Conservation (phyloP, 2,797 vertebrate species). For the Peromyscus eremicus region DNA sequence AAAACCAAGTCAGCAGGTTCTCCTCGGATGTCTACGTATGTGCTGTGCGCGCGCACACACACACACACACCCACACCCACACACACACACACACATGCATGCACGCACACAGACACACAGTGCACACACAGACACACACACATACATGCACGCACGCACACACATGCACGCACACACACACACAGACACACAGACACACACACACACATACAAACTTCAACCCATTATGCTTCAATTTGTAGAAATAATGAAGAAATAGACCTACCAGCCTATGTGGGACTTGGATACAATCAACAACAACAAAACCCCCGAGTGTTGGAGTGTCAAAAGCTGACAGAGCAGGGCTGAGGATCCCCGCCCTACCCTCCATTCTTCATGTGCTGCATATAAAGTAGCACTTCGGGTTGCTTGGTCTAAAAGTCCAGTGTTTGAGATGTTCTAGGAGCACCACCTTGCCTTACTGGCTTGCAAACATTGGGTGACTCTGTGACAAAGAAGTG, state of each 20-base stretch:
- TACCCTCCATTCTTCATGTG: not conserved
- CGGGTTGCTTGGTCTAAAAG: not conserved
- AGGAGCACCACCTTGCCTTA: too few species aligned
- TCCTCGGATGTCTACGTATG: not conserved
- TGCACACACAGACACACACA: not conserved
- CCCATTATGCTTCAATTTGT: not conserved
- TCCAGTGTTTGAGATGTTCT: not conserved
- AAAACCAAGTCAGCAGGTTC: too few species aligned
- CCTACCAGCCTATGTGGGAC: not conserved
- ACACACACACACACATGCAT: not conserved
- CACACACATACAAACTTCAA: not conserved
- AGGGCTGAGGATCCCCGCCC: not conserved
- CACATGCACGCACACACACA: not conserved
- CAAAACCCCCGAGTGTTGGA: not conserved
- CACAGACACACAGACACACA: not conserved
- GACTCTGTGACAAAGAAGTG: not conserved
- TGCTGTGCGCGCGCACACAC: not conserved
- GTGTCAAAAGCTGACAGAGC: not conserved
- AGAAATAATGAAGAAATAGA: slow-evolving; percentile 19
- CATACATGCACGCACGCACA: not conserved
- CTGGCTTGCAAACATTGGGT: not conserved
- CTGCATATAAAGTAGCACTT: not conserved
- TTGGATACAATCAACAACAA: not conserved
- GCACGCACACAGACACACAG: not conserved
- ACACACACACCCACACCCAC: not conserved